Conservation (phyloP, 2,888 invertebrate species). For the Lasius platythorax region DNA sequence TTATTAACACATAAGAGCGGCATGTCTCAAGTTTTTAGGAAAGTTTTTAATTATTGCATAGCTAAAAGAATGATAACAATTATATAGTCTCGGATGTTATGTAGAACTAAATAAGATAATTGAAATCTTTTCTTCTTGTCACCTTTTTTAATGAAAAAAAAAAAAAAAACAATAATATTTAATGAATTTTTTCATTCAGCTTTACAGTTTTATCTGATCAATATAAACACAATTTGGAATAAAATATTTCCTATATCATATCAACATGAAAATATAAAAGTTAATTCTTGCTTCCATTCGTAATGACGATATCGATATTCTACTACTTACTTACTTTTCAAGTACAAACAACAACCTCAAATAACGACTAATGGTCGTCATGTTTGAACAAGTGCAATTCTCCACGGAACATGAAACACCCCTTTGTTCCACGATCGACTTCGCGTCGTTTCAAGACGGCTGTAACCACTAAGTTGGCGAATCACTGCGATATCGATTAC, state of each 20-base stretch:
- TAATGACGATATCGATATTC: background rate
- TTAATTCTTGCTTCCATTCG: background rate
- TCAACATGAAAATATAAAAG: background rate
- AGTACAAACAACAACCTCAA: background rate
- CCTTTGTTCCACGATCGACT: constrained; percentile 9
- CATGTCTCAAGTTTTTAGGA: background rate
- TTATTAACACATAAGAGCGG: background rate
- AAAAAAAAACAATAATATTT: background rate
- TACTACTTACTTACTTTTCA: background rate
- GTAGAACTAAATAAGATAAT: background rate
- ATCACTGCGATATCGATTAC: constrained; percentile 29
- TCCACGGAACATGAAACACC: constrained; percentile 5
- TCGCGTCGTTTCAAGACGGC: constrained; percentile 4
- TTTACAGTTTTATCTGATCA: background rate
- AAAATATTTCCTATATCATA: background rate
- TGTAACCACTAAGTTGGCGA: constrained; percentile 32
- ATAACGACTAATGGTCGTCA: constrained; percentile 37
- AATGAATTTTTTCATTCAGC: background rate
- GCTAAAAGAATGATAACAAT: background rate
- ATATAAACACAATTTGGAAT: background rate
- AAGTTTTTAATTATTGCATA: background rate
- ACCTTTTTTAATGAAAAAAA: background rate
- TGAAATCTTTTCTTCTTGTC: background rate
- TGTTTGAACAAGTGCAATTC: constrained; percentile 19
- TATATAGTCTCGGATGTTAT: background rate